Base-by-base conservation (phyloP, 2,797 vertebrate genomes). In the Crocodylus rhombifer region DNA sequence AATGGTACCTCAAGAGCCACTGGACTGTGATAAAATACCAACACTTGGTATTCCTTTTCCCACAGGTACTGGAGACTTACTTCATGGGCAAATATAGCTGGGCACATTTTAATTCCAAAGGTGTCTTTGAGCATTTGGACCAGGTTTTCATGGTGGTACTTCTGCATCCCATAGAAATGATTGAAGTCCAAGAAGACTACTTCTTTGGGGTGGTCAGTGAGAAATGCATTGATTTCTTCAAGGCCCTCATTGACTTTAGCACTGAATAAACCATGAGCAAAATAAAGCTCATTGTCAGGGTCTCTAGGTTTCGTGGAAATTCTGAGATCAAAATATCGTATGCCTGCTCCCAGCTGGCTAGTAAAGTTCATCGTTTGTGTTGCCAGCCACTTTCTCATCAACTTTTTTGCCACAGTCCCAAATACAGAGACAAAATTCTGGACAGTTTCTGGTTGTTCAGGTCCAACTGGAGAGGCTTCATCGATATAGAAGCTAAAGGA, bases 401-500 rank as follows among this genome's bases (percentile, higher is more conserved):
- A 97, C 97, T 99, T 99, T 98, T 99, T 99, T 94, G 99, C 99
- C 96, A 99, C 99, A 3, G 99, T 99, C 65, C 99, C 99, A 94
- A 99, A 99, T 77, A 99, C 99, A 51, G 99, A 99, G 80, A 99
- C 99, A 97, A 99, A 99, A 97, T 99, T 99, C 98, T 99, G 99
- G 94, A 99, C 99, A 0, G 99, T 99, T 97, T 99, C 99, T 0
- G 99, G 99, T 95, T 99, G 99, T 94, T 99, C 99, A 0, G 99
- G 99, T 18, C 99, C 99, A 82, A 99, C 99, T 2, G 99, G 99
- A 95, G 99, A 99, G 4, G 99, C 98, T 97, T 99, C 99, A 21
- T 99, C 99, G 1, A 99, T 99, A 98, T 99, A 99, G 98, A 99
- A 99, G 92, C 99, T 99, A 97, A 99, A 99, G 63, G 99, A 99